Percentiles rank a stretch among this genome's conserved stretches.
Evolutionary conservation across 2,797 vertebrate genomes (phyloP).

Genomic region (Pangasius larnaudii): DNA sequence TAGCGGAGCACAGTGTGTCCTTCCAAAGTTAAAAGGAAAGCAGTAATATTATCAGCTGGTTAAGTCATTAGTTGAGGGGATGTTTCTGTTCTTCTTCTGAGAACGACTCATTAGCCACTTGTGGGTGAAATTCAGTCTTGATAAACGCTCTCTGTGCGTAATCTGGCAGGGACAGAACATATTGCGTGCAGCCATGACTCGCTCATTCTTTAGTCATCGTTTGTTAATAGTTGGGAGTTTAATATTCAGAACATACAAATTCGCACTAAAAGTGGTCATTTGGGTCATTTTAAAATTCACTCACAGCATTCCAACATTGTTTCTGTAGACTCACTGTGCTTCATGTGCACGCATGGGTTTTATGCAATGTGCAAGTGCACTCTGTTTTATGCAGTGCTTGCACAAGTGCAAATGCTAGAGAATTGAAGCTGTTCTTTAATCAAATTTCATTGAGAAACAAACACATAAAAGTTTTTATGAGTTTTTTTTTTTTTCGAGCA

Average conservation of each 20-base stretch:
- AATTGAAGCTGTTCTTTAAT: neutral
- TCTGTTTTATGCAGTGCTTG: neutral
- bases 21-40: neutral
- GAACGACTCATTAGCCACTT: neutral
- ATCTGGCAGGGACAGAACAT: too few species aligned
- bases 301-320: neutral
- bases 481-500: neutral
- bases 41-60: neutral
- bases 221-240: neutral
- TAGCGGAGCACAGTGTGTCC: neutral
- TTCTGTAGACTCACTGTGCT: neutral
- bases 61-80: neutral
- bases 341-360: neutral
- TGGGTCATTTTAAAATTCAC: neutral
- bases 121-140: neutral
- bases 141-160: neutral
- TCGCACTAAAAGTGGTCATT: neutral
- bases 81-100: neutral
- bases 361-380: neutral
- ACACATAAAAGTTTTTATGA: neutral
- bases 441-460: neutral
- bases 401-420: neutral
- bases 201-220: neutral
- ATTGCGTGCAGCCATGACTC: neutral
- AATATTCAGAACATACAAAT: neutral